Evolutionary conservation across 1,140 invertebrate genomes (phyloP).

Genomic region (Ceratina calcarata): DNA sequence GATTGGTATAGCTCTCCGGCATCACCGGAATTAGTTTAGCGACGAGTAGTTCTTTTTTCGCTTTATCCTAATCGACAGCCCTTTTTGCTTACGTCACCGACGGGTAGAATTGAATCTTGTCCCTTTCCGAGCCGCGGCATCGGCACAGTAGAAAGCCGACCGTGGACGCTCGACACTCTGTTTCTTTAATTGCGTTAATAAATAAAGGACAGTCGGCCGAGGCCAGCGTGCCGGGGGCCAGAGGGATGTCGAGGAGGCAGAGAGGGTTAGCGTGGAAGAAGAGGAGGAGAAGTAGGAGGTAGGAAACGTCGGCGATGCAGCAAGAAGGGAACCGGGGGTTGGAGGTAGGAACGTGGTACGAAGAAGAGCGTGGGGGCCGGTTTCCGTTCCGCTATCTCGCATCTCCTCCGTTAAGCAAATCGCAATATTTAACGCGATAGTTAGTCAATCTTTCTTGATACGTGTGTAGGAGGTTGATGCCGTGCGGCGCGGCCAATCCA

Average conservation of each 20-base stretch:
- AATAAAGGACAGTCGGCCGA: constrained; percentile 74
- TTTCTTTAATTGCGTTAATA: constrained; percentile 79
- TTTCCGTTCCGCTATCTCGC: constrained; percentile 42
- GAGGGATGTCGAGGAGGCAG: neutral
- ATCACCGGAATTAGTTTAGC: too few relatives aligned
- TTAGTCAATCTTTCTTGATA: constrained; percentile 65
- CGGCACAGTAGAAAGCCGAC: constrained; percentile 63
- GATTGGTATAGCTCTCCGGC: too few relatives aligned
- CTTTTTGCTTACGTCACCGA: constrained; percentile 1
- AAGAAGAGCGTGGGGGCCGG: constrained; percentile 26
- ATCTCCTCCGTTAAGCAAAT: constrained; percentile 68
- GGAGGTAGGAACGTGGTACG: constrained; percentile 32
- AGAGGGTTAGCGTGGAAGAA: neutral
- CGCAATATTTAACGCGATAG: constrained; percentile 77
- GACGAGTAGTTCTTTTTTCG: too few relatives aligned
- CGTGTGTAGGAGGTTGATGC: constrained; percentile 61
- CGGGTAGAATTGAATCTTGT: constrained; percentile 44
- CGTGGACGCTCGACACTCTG: constrained; percentile 57
- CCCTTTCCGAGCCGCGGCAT: constrained; percentile 56
- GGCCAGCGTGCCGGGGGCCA: constrained; percentile 7
- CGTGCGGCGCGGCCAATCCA: constrained; percentile 67
- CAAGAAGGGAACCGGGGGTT: neutral
- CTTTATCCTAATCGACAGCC: neutral
- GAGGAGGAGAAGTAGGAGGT: neutral
- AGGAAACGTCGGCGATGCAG: neutral